phyloP scores from a whole-genome alignment of 2,113 vertebrate genomes.

The Nycticryphes semicollaris region DNA sequence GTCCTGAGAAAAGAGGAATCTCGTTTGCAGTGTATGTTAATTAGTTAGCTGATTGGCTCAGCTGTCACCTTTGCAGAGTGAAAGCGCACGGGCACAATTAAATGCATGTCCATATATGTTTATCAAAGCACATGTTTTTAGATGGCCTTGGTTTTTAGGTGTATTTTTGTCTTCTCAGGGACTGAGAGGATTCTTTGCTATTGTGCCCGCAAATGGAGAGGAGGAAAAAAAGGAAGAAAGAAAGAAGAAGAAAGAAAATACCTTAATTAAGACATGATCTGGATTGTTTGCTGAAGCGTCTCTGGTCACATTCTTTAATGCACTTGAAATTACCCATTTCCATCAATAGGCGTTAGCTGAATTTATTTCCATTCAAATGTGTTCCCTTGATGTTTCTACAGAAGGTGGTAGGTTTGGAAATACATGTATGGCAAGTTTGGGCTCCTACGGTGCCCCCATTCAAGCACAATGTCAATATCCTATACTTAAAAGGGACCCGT shows the following conservation, averaged over 20 bases:
- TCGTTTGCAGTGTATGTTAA: constrained; percentile 76
- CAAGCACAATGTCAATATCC: constrained; percentile 60
- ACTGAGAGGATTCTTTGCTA: constrained; percentile 8
- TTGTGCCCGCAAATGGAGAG: constrained; percentile 17
- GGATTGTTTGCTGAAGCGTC: constrained; percentile 60
- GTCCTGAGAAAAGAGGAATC: constrained; percentile 72
- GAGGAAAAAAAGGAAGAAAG: not conserved
- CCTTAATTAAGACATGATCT: constrained; percentile 65
- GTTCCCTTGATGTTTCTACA: constrained; percentile 65
- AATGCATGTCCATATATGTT: constrained; percentile 55
- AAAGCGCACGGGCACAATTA: constrained; percentile 56
- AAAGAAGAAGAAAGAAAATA: constrained; percentile 37
- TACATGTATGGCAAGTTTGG: constrained; percentile 44
- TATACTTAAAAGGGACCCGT: constrained; percentile 45
- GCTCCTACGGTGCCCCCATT: constrained; percentile 41
- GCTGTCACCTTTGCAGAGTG: constrained; percentile 66
- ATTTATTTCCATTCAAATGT: constrained; percentile 62
- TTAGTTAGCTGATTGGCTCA: constrained; percentile 69
- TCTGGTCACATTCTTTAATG: constrained; percentile 41
- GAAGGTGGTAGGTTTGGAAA: constrained; percentile 55
- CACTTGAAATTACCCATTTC: constrained; percentile 61
- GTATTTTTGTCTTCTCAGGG: constrained; percentile 47
- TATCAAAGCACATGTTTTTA: constrained; percentile 45
- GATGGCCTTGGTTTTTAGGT: constrained; percentile 9
- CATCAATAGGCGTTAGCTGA: constrained; percentile 50